Percentiles rank a stretch among this genome's conserved stretches.
These are phyloP conservation scores for Myotis planiceps DNA, from an alignment of 2,797 vertebrate species.

Conservation along the genomic window DNA sequence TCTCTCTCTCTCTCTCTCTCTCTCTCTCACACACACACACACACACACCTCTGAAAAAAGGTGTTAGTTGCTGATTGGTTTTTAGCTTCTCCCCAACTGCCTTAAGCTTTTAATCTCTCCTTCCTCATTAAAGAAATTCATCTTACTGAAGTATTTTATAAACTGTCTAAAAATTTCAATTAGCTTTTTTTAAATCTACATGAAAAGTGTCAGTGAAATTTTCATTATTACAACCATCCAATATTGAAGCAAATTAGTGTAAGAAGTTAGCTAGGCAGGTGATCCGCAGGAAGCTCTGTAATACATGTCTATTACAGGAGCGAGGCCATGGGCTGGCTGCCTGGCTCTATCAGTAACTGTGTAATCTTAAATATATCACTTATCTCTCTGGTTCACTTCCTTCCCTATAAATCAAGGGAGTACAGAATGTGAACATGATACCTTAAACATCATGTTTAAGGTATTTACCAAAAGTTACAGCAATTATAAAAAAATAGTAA, in stretches of 20 bases:
- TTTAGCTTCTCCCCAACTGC: slow-evolving; percentile 5
- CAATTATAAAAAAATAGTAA: slow-evolving; percentile 9
- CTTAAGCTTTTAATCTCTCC: slow-evolving; percentile 20
- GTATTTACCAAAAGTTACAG: no score
- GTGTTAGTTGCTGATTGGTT: background rate
- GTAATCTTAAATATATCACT: background rate
- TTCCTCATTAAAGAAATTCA: slow-evolving; percentile 22
- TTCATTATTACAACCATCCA: background rate
- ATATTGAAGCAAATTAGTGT: background rate
- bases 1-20: no score
- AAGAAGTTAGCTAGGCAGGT: background rate
- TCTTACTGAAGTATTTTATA: slow-evolving; percentile 32
- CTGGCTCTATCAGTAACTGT: background rate
- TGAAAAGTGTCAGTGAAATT: background rate
- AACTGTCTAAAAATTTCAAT: slow-evolving; percentile 38
- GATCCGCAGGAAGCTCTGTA: background rate
- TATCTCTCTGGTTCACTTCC: background rate
- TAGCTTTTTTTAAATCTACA: background rate
- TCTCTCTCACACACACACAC: no score
- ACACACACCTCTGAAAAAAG: background rate
- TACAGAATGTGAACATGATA: background rate
- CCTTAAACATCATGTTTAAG: background rate
- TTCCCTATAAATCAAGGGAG: background rate
- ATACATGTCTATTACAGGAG: background rate
- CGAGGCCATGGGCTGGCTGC: background rate